Evolutionary conservation across 2,888 invertebrate genomes (phyloP).

Genomic region (Azorinus chamasolen): DNA sequence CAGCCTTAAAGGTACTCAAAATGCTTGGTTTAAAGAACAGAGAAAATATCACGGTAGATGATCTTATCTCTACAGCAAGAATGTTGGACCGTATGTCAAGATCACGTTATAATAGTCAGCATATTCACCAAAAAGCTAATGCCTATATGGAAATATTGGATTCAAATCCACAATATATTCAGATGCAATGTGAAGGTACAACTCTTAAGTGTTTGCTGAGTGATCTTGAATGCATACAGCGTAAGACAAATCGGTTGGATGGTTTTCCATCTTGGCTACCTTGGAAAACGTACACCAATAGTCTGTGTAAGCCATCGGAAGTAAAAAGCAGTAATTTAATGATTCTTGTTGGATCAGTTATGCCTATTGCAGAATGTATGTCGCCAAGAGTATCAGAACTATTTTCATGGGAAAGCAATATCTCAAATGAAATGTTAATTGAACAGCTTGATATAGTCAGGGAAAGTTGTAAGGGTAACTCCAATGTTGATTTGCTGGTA

Average conservation of each 20-base stretch:
- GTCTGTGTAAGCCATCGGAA: slow-evolving; percentile 37
- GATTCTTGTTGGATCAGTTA: slow-evolving; percentile 39
- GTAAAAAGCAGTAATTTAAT: slow-evolving; percentile 11
- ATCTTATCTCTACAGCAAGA: slow-evolving; percentile 14
- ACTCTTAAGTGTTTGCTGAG: not conserved
- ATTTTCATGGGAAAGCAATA: slow-evolving; percentile 25
- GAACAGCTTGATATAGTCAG: slow-evolving; percentile 39
- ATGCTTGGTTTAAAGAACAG: slow-evolving; percentile 43
- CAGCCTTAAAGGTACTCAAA: slow-evolving; percentile 4
- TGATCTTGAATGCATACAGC: slow-evolving; percentile 26
- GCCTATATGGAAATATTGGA: slow-evolving; percentile 2
- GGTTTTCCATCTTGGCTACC: slow-evolving; percentile 35
- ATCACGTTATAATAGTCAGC: not conserved
- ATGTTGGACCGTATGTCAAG: not conserved
- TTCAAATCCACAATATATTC: not conserved
- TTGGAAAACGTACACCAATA: slow-evolving; percentile 9
- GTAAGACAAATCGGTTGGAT: not conserved
- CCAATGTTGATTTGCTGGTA: slow-evolving; percentile 36
- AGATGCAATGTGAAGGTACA: not conserved
- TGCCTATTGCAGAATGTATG: slow-evolving; percentile 27
- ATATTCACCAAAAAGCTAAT: not conserved
- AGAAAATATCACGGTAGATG: slow-evolving; percentile 15
- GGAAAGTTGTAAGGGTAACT: slow-evolving; percentile 15
- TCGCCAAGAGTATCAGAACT: slow-evolving; percentile 3
- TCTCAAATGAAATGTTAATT: slow-evolving; percentile 21